Base-by-base conservation (phyloP, 2,888 invertebrate species). In the Calliphora vomitoria region DNA sequence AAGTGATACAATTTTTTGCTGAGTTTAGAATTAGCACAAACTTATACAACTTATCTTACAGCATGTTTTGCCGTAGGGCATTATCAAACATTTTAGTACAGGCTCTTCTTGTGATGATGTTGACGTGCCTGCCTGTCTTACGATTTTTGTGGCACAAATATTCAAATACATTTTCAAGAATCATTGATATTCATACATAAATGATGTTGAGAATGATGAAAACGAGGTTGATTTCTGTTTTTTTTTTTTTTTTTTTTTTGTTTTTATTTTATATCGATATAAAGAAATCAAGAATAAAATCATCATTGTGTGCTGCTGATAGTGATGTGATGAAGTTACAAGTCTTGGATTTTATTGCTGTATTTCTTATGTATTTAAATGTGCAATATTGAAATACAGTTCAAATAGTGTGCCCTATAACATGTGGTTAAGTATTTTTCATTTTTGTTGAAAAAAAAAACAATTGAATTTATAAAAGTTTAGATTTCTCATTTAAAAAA, bases 81-180 rank as follows among this genome's bases (percentile, higher is more conserved):
- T 35, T 35, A 50, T 53, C 25, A 50, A 64, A 41, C 13, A 62
- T 53, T 53, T 50, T 71, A 8, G 8, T 62, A 15, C 0, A 0
- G 11, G 20, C 5, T 6, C 10, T 47, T 18, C 35, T 20, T 4
- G 4, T 31, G 4, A 13, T 35, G 3, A 11, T 8, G 35, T 25
- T 25, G 25, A 25, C 25, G 25, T 25, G 25, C 25, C 31, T 53
- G 66, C 38, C 18, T 64, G 62, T 13, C n/a, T 55, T 11, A 25
- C 31, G 18, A 64, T n/a, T n/a, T 64, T 72, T 72, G 53, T 5
- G 66, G 35, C 71, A 47, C 69, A 71, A 71, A 78, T 83, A 76
- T 83, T 76, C 53, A 62, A 82, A 83, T 62, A 60, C 64, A 76
- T 71, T 83, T 71, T 78, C 78, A 83, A 71, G 47, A 78, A 58